Evolutionary conservation across 2,888 invertebrate genomes (phyloP).

Genomic region (Melanotus villosus): DNA sequence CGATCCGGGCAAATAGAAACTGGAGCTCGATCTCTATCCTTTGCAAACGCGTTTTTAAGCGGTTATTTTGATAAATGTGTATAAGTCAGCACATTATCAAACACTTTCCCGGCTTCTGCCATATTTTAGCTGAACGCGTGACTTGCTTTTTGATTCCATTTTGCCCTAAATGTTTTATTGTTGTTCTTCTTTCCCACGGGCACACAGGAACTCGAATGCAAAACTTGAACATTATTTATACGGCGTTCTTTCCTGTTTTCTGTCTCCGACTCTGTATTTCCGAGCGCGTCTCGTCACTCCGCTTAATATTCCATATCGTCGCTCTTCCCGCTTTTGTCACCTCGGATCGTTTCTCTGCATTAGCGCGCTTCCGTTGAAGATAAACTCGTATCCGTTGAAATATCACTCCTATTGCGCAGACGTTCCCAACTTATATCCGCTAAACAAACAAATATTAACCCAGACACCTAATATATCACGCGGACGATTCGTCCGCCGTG

Average conservation of each 20-base stretch:
- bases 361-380: constrained; percentile 52
- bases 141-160: constrained; percentile 58
- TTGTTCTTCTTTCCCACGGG: constrained; percentile 49
- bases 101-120: constrained; percentile 58
- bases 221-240: constrained; percentile 56
- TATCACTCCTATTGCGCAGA: constrained; percentile 43
- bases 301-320: constrained; percentile 59
- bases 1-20: constrained; percentile 49
- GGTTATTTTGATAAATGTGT: constrained; percentile 60
- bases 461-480: constrained; percentile 27
- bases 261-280: constrained; percentile 53
- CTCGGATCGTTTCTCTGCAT: constrained; percentile 58
- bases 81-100: constrained; percentile 63
- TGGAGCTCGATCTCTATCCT: constrained; percentile 44
- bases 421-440: constrained; percentile 33
- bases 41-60: constrained; percentile 52
- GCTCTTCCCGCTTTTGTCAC: constrained; percentile 58
- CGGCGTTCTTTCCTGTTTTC: constrained; percentile 50
- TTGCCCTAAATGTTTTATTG: constrained; percentile 54
- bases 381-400: constrained; percentile 50
- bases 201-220: constrained; percentile 53
- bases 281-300: constrained; percentile 52
- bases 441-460: constrained; percentile 43
- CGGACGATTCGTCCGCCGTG: constrained; percentile 7
- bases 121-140: constrained; percentile 60